Percentiles rank a stretch among this genome's conserved stretches.
phyloP scores from a whole-genome alignment of 2,113 vertebrate genomes.

The Hystrix cristata region DNA sequence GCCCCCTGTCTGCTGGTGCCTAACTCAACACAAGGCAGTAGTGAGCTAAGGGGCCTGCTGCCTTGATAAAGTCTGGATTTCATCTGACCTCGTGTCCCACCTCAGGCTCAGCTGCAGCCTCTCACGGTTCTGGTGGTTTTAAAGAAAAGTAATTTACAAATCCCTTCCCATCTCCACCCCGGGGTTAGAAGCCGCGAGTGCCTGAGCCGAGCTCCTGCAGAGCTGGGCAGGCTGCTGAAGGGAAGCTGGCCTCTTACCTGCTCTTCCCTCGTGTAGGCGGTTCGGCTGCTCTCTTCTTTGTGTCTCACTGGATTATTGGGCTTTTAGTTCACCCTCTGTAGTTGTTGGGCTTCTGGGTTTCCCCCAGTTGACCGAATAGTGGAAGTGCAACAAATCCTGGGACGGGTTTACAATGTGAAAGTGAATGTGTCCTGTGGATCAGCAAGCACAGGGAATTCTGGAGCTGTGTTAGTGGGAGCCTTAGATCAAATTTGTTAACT shows the following conservation, averaged over 20 bases:
- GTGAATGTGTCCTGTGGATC: conserved; percentile 1
- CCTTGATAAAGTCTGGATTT: not conserved
- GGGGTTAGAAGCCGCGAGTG: not conserved
- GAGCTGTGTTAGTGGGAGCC: accelerated
- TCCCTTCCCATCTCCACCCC: not conserved
- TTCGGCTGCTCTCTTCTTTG: not conserved
- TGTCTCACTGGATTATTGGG: not conserved
- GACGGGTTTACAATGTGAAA: not conserved
- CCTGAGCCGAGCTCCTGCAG: not conserved
- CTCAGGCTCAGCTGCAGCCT: not conserved
- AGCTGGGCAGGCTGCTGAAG: not conserved
- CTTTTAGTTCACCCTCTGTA: not conserved
- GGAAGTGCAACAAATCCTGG: accelerated
- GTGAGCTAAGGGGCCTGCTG: accelerated
- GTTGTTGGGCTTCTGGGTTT: not conserved
- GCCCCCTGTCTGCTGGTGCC: not conserved
- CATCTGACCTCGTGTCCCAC: not conserved
- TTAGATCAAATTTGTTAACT: not conserved
- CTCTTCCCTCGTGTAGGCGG: not conserved
- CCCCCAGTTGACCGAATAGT: not conserved
- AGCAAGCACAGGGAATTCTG: not conserved
- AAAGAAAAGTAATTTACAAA: not conserved
- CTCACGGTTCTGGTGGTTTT: not conserved
- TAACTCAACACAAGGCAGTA: not conserved
- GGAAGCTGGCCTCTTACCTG: conserved; percentile 3